Conservation (phyloP, 2,888 invertebrate genomes). For the Unio pictorum region DNA sequence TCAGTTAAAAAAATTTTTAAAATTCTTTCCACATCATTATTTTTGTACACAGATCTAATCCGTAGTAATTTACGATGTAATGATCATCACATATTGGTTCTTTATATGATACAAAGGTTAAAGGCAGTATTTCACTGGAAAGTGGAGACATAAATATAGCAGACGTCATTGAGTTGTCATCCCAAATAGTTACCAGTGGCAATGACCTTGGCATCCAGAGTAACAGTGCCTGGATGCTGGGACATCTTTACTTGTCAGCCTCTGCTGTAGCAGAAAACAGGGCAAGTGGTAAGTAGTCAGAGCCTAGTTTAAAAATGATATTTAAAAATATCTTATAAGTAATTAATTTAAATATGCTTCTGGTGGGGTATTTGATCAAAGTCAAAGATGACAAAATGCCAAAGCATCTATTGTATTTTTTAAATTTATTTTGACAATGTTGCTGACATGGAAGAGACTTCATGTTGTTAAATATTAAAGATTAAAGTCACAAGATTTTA, state of each 20-base stretch:
- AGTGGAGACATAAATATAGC: conserved; percentile 35
- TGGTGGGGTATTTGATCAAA: too few relatives aligned
- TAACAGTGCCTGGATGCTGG: conserved; percentile 59
- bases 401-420: too few relatives aligned
- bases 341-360: too few relatives aligned
- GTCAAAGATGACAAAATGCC: too few relatives aligned
- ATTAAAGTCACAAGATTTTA: too few relatives aligned
- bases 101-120: conserved; percentile 18
- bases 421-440: neutral
- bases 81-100: neutral
- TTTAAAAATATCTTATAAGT: neutral
- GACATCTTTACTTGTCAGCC: conserved; percentile 55
- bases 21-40: too few relatives aligned
- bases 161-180: conserved; percentile 39
- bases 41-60: too few relatives aligned
- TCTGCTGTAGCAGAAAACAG: conserved; percentile 43
- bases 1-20: too few relatives aligned
- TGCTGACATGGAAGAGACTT: neutral
- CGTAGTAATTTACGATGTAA: too few relatives aligned
- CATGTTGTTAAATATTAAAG: too few relatives aligned
- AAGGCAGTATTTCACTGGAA: conserved; percentile 6
- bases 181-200: conserved; percentile 31
- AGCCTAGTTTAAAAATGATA: neutral
- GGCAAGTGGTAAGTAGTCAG: conserved; percentile 39
- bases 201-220: conserved; percentile 53